These are phyloP conservation scores for Drosophila pegasa DNA, from an alignment of 2,888 invertebrate genomes.

Conservation along the genomic window DNA sequence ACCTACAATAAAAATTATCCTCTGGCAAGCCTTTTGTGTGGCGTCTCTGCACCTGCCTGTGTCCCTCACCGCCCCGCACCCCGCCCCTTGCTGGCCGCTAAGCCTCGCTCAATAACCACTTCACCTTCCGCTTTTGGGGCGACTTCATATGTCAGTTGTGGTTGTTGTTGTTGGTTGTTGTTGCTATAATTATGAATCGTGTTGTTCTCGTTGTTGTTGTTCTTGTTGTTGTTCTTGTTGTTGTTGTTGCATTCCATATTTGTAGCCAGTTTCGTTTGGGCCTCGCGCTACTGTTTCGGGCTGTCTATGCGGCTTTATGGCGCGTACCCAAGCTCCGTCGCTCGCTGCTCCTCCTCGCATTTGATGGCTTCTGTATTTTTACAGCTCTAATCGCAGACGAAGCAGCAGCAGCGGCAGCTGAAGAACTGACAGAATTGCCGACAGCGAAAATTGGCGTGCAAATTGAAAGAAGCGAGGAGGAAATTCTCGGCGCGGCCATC, in stretches of 20 bases:
- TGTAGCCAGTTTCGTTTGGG: constrained; percentile 40
- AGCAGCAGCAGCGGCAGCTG: constrained; percentile 9
- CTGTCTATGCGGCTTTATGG: constrained; percentile 24
- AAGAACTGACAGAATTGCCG: constrained; percentile 54
- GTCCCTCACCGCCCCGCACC: neutral
- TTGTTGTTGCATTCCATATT: constrained; percentile 47
- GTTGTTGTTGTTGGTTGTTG: constrained; percentile 10
- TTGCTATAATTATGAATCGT: neutral
- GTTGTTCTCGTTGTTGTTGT: constrained; percentile 29
- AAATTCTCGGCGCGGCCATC: constrained; percentile 37
- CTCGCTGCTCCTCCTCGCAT: constrained; percentile 10
- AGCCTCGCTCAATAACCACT: constrained; percentile 2
- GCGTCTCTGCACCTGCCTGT: constrained; percentile 5
- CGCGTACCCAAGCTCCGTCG: neutral
- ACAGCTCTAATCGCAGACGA: constrained; percentile 59
- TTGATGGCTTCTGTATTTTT: constrained; percentile 75
- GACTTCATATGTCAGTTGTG: constrained; percentile 19
- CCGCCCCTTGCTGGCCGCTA: neutral
- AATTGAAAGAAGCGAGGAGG: constrained; percentile 57
- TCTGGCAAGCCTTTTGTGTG: constrained; percentile 44
- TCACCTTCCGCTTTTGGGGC: constrained; percentile 8
- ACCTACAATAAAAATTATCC: constrained; percentile 48
- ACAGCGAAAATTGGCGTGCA: constrained; percentile 71
- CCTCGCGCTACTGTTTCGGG: constrained; percentile 25
- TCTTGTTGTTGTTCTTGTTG: constrained; percentile 21